A percentile compares a stretch with the other conserved stretches of the same genome.
These are phyloP conservation scores for Rhagophthalmus giganteus DNA, from an alignment of 2,888 invertebrate species.

Conservation along the genomic window DNA sequence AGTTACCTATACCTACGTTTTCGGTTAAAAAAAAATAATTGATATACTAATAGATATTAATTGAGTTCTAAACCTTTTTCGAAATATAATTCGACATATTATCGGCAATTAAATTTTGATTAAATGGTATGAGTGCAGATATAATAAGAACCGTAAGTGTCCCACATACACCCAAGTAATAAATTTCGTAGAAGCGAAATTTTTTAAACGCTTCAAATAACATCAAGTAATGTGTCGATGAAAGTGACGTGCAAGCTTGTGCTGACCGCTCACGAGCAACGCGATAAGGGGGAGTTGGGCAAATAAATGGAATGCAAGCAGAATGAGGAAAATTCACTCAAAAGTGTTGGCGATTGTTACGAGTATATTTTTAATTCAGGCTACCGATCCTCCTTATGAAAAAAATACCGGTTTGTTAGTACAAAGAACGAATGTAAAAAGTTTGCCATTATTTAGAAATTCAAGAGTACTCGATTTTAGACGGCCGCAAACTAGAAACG, in stretches of 20 bases:
- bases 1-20: too few species aligned
- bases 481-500: conserved; percentile 9
- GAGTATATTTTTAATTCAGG: conserved; percentile 54
- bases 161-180: conserved; percentile 20
- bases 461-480: conserved; percentile 6
- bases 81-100: too few species aligned
- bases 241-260: conserved; percentile 25
- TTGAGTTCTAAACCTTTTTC: too few species aligned
- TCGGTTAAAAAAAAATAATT: too few species aligned
- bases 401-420: conserved; percentile 38
- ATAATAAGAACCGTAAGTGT: conserved; percentile 15
- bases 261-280: conserved; percentile 2
- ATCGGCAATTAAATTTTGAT: too few species aligned
- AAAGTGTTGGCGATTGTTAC: conserved; percentile 51
- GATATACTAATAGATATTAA: too few species aligned
- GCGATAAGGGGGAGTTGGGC: conserved; percentile 13
- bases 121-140: too few species aligned
- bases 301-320: conserved; percentile 44
- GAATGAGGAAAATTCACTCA: conserved; percentile 54
- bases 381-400: conserved; percentile 52
- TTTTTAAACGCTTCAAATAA: conserved; percentile 16
- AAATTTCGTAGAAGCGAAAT: conserved; percentile 10
- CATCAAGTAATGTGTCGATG: conserved; percentile 10
- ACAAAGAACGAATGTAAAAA: conserved; percentile 17
- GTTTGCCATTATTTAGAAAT: neutral